Evolutionary conservation across 2,113 vertebrate species (phyloP), one percentile per base, ranked within the genome.

Genomic region (Cyprichromis sp.): DNA sequence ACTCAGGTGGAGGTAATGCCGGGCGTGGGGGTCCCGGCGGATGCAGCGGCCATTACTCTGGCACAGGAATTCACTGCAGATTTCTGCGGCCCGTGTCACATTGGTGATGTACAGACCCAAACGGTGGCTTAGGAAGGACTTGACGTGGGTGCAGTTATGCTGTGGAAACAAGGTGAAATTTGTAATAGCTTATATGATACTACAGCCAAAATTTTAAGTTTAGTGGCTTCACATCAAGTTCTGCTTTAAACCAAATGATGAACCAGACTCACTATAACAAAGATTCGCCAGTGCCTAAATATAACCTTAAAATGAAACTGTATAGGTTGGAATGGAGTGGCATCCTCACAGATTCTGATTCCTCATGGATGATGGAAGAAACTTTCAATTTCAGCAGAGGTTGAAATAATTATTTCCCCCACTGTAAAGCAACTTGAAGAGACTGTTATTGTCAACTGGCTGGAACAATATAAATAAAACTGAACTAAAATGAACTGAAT

Each of bases 101-200:
- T 97, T 97, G 84, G 93, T 94, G 87, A 97, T 92, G 87, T 97
- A 97, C 79, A 87, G 91, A 19, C 96, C 96, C 38, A 97, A 93
- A 5, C 96, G 94, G 50, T 93, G 94, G 80, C 50, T 93, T 84
- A 97, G 21, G n/a, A 95, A 97, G 4, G 92, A 89, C 85, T 96
- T 96, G 55, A 97, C 94, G 82, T 96, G 95, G 66, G 92, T 96
- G 86, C 96, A 97, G 91, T 97, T 97, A 42, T 90, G 92, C 97
- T 97, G 89, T 6, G 87, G 87, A 90, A 53, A 87, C 24, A 87
- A 42, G 61, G 42, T 5, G 5, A 68, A 5, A 85, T 9, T 63
- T 3, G 4, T 52, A n/a, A 52, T 78, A 5, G 45, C 29, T 52
- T 34, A 4, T 34, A 52, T 78, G 71, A 78, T 31, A 34, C 17